A percentile compares a stretch with the other conserved stretches of the same genome.
Conservation (phyloP, 2,113 vertebrate species). For the Corydoras maculifer region DNA sequence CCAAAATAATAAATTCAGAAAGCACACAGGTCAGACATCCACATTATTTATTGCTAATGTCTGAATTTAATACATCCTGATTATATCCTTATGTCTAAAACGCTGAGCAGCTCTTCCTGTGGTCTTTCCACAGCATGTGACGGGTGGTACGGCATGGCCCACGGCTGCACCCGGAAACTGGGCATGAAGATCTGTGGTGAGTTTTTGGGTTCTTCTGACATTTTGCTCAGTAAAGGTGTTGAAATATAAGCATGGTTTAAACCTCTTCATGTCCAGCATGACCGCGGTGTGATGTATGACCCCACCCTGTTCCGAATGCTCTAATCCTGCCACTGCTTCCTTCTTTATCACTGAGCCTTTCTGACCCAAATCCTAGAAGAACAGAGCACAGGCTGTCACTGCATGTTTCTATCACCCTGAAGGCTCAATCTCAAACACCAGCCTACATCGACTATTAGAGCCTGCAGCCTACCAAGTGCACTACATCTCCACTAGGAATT, state of each 20-base stretch:
- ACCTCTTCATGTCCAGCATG: background rate
- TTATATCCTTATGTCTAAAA: background rate
- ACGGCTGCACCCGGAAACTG: conserved; percentile 95
- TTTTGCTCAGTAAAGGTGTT: conserved; percentile 4
- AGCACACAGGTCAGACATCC: no score
- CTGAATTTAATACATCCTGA: no score
- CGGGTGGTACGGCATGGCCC: conserved; percentile 88
- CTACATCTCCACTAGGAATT: background rate
- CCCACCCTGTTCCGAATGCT: background rate
- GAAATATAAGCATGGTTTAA: background rate
- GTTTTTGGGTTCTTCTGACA: conserved; percentile 47
- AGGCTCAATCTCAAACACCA: conserved; percentile 1
- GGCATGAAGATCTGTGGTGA: conserved; percentile 99
- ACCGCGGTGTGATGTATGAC: background rate
- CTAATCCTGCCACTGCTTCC: background rate
- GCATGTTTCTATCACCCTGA: conserved; percentile 53
- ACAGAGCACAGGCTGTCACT: conserved; percentile 50
- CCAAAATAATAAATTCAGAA: no score
- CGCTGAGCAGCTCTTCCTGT: conserved; percentile 50
- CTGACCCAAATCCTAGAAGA: conserved; percentile 8
- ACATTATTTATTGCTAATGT: no score
- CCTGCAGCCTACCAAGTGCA: background rate
- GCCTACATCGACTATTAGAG: background rate
- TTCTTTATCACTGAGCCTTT: conserved; percentile 2
- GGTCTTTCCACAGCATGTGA: conserved; percentile 82